phyloP scores from a whole-genome alignment of 2,797 vertebrate species.

The Squalus acanthias region DNA sequence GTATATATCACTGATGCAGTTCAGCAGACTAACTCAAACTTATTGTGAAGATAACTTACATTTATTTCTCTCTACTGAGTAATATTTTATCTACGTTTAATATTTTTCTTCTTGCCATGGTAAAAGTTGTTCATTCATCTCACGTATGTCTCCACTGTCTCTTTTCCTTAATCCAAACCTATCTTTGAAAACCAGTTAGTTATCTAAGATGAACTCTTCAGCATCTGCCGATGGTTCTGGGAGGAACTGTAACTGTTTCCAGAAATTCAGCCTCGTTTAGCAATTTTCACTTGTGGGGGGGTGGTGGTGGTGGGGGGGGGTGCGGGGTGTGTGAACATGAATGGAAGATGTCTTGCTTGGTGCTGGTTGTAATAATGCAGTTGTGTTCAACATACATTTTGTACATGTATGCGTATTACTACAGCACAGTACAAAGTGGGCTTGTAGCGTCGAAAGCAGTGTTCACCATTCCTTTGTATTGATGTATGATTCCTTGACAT shows the following conservation, averaged over 20 bases:
- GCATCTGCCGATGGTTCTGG: not conserved
- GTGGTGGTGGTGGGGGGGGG: no score
- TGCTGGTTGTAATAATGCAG: not conserved
- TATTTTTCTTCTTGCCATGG: not conserved
- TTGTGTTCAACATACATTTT: not conserved
- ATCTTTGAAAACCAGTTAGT: not conserved
- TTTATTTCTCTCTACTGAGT: not conserved
- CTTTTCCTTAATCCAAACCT: not conserved
- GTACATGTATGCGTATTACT: not conserved
- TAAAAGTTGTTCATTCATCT: not conserved
- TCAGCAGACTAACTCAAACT: not conserved
- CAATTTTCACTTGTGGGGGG: not conserved
- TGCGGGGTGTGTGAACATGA: not conserved
- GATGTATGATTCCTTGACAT: not conserved
- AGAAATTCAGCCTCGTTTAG: not conserved
- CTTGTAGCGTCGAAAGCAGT: not conserved
- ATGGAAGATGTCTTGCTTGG: not conserved
- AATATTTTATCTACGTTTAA: not conserved
- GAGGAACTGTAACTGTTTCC: not conserved
- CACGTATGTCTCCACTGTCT: not conserved
- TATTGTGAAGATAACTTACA: constrained; percentile 11
- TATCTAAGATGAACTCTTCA: not conserved
- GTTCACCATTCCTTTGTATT: not conserved
- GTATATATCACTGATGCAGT: not conserved
- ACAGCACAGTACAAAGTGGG: not conserved